phyloP scores from a whole-genome alignment of 2,113 vertebrate species.

The Coreoperca whiteheadi region DNA sequence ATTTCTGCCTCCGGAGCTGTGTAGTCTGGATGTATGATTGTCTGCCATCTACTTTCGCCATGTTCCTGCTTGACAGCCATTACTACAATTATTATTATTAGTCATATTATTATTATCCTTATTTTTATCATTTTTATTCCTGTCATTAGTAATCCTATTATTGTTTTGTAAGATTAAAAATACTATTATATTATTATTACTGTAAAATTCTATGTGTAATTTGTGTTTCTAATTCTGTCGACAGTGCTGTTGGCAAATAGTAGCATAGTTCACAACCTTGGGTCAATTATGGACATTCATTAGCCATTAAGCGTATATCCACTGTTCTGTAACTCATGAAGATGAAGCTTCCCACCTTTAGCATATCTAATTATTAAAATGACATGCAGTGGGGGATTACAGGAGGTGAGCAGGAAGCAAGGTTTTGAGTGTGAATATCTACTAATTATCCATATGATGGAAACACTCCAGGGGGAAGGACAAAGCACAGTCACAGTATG shows the following conservation, averaged over 20 bases:
- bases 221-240: too few species aligned
- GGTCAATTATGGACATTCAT: slow-evolving; percentile 20
- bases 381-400: slow-evolving; percentile 21
- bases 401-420: slow-evolving; percentile 27
- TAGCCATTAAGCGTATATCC: slow-evolving; percentile 2
- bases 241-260: not conserved
- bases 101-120: too few species aligned
- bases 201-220: too few species aligned
- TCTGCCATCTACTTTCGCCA: too few species aligned
- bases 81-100: too few species aligned
- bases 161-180: too few species aligned
- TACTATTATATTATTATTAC: too few species aligned
- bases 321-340: not conserved
- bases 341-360: slow-evolving; percentile 25
- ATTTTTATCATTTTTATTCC: too few species aligned
- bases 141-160: too few species aligned
- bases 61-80: too few species aligned
- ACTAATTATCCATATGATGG: slow-evolving; percentile 54
- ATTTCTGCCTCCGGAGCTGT: too few species aligned
- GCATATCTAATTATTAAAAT: slow-evolving; percentile 49
- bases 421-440: slow-evolving; percentile 34
- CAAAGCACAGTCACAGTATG: not conserved
- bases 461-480: slow-evolving; percentile 26
- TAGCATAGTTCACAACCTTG: not conserved
- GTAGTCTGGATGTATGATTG: too few species aligned